Evolutionary conservation across 2,888 invertebrate genomes (phyloP), one percentile per base, ranked within the genome.

Genomic region (Elysia crispata): DNA sequence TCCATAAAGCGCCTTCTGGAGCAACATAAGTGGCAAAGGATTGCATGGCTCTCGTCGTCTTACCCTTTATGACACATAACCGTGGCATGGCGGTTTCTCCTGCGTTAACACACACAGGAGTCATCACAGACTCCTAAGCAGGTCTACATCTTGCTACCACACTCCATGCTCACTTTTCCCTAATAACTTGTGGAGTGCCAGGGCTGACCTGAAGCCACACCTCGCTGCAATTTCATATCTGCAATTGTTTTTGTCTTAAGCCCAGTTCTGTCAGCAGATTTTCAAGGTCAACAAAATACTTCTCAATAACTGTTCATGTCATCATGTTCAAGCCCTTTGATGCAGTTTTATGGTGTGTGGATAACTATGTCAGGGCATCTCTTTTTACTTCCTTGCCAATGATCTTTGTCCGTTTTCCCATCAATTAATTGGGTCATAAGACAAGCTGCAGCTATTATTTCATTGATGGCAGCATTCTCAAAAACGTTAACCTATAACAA

Each of bases 31-130:
- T 83, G 1, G 83, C 82, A 49, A 84, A 83, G 0, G 78, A 80
- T 41, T 83, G 83, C 6, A 86, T 31, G 0, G 80, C 80, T 41
- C 54, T 79, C 54, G 1, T n/a, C 3, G 85, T 83, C 77, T 85
- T 84, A 18, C 85, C 85, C 62, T 86, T 86, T 0, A 83, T 83
- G 18, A 85, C 82, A 1, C 83, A 72, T 0, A 85, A 18, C 13
- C 85, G 84, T 1, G 84, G 82, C 83, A 86, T 85, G 28, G 25
- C 28, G 0, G 30, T 6, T 18, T 83, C n/a, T n/a, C n/a, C 75
- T 25, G 75, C 75, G 41, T 31, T 76, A 5, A 75, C 31, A n/a
- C 75, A 60, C 15, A 75, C 30, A 50, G 64, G 62, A 11, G 76
- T 62, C n/a, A 64, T 76, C 0, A 76, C 64, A 41, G 64, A 64